These are phyloP conservation scores for Drosophila bocqueti DNA, from an alignment of 1,140 invertebrate genomes.

Conservation along the genomic window DNA sequence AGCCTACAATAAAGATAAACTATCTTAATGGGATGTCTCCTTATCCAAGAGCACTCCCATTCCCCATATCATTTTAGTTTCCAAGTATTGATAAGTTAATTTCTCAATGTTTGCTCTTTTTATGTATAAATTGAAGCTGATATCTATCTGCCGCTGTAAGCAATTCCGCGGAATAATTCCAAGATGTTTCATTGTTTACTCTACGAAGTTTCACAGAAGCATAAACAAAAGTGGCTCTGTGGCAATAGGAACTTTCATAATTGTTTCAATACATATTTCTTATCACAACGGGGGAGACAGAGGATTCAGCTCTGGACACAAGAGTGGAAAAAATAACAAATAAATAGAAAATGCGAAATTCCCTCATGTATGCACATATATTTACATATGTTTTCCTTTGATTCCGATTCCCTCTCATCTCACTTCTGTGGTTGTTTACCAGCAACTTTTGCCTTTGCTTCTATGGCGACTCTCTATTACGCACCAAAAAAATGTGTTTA, in stretches of 20 bases:
- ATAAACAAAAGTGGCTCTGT: constrained; percentile 35
- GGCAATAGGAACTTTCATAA: constrained; percentile 43
- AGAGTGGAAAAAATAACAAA: constrained; percentile 23
- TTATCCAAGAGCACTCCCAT: background rate
- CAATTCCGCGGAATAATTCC: constrained; percentile 26
- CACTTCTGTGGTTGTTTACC: constrained; percentile 39
- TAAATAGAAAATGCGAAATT: constrained; percentile 44
- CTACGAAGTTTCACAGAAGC: constrained; percentile 28
- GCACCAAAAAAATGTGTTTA: constrained; percentile 47
- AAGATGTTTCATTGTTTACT: constrained; percentile 36
- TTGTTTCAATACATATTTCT: constrained; percentile 31
- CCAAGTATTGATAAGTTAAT: constrained; percentile 21
- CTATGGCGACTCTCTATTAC: constrained; percentile 47
- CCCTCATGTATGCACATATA: constrained; percentile 29
- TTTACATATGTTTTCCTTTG: constrained; percentile 56
- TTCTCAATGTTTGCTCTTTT: constrained; percentile 16
- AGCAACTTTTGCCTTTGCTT: constrained; percentile 54
- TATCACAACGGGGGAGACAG: constrained; percentile 22
- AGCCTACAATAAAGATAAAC: background rate
- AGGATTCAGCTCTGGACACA: background rate
- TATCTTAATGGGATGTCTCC: background rate
- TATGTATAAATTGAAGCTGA: constrained; percentile 7
- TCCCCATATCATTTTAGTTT: background rate
- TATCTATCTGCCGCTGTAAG: constrained; percentile 17
- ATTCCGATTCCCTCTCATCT: constrained; percentile 7